These are phyloP conservation scores for Mormyrus proboscirostris DNA, from an alignment of 2,797 vertebrate species.

Conservation along the genomic window DNA sequence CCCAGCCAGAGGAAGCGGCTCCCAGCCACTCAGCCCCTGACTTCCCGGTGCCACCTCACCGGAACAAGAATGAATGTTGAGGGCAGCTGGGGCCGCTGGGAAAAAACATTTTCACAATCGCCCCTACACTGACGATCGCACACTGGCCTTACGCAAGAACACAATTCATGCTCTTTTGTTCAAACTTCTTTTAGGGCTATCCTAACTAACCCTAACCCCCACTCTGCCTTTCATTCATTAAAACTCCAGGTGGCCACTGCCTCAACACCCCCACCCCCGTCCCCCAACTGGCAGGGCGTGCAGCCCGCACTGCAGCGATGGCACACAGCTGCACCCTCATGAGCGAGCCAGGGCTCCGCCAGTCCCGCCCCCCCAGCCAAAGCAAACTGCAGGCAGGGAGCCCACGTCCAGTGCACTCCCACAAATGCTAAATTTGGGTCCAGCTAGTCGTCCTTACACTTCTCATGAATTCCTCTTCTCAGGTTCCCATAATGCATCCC, in stretches of 20 bases:
- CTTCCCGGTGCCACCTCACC: background rate
- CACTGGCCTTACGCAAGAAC: background rate
- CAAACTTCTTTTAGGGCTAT: background rate
- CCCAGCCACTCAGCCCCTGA: background rate
- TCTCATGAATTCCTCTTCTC: conserved; percentile 60
- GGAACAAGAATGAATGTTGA: background rate
- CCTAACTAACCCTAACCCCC: conserved; percentile 31
- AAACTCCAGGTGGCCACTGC: conserved; percentile 48
- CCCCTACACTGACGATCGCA: background rate
- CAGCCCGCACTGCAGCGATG: conserved; percentile 37
- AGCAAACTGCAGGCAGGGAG: conserved; percentile 53
- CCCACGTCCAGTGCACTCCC: conserved; percentile 56
- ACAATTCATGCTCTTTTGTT: background rate
- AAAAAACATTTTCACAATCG: background rate
- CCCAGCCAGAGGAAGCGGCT: background rate
- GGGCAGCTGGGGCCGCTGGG: background rate
- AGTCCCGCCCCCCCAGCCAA: conserved; percentile 55
- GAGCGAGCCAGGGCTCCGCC: conserved; percentile 36
- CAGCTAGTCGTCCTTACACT: conserved; percentile 57
- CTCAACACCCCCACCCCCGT: conserved; percentile 29
- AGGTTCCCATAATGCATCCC: conserved; percentile 51
- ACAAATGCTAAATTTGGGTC: conserved; percentile 67
- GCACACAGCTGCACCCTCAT: conserved; percentile 72
- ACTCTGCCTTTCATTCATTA: conserved; percentile 59
- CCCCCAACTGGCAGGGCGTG: background rate